phyloP scores from a whole-genome alignment of 2,797 vertebrate genomes.

The Pteronotus mesoamericanus region DNA sequence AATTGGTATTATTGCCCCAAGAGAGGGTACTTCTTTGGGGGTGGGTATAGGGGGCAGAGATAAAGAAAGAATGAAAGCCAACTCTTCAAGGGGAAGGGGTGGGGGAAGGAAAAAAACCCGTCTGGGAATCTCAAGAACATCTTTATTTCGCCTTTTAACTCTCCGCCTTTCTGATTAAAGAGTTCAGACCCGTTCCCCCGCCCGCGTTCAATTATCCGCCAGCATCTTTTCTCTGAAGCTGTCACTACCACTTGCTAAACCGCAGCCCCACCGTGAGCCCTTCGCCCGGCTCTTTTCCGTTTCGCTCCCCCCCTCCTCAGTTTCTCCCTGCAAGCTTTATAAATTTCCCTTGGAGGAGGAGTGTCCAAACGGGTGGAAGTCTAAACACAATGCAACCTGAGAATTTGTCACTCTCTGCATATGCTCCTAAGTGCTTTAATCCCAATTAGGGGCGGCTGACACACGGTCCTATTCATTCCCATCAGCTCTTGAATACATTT shows the following conservation, averaged over 20 bases:
- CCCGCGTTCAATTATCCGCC: slow-evolving; percentile 56
- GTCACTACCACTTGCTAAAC: slow-evolving; percentile 51
- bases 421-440: slow-evolving; percentile 98
- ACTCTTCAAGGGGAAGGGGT: background rate
- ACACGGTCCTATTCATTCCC: slow-evolving; percentile 95
- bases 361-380: slow-evolving; percentile 86
- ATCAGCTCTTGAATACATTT: slow-evolving; percentile 97
- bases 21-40: background rate
- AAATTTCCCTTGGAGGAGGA: slow-evolving; percentile 77
- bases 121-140: slow-evolving; percentile 73
- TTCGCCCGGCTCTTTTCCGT: slow-evolving; percentile 69
- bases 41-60: background rate
- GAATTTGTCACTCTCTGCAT: slow-evolving; percentile 95
- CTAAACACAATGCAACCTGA: slow-evolving; percentile 91
- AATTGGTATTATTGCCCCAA: slow-evolving; percentile 14
- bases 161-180: slow-evolving; percentile 62
- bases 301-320: slow-evolving; percentile 71
- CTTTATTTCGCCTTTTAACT: slow-evolving; percentile 76
- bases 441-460: slow-evolving; percentile 99
- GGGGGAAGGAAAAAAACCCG: background rate
- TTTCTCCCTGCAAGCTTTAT: slow-evolving; percentile 79
- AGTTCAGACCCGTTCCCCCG: slow-evolving; percentile 40
- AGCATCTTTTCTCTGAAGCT: slow-evolving; percentile 65
- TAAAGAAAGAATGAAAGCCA: slow-evolving; percentile 37
- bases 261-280: slow-evolving; percentile 62